A percentile compares a stretch with the other conserved stretches of the same genome.
Conservation (phyloP, 2,797 vertebrate genomes). For the Lutjanus argentimaculatus region DNA sequence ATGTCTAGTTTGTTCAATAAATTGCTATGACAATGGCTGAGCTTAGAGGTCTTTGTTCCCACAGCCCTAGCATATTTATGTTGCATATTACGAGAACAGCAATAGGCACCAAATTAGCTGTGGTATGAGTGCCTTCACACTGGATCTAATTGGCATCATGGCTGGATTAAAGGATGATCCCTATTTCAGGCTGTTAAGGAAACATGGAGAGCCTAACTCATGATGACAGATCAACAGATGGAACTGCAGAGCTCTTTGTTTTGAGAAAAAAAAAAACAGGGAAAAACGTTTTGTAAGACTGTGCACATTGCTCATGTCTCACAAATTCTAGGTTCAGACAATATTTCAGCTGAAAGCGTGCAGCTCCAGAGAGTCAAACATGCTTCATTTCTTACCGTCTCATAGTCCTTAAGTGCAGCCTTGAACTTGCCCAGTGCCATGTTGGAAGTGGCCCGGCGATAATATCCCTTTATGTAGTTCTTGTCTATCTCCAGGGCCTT, state of each 20-base stretch:
- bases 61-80: constrained; percentile 39
- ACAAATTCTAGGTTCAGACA: background rate
- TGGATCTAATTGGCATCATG: constrained; percentile 57
- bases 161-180: constrained; percentile 66
- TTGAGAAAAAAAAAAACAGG: background rate
- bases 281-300: background rate
- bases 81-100: constrained; percentile 30
- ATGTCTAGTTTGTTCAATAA: constrained; percentile 7
- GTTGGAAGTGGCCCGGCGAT: constrained; percentile 94
- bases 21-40: background rate
- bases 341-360: background rate
- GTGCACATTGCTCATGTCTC: background rate
- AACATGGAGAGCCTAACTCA: constrained; percentile 43
- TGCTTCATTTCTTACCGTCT: constrained; percentile 87
- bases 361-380: background rate
- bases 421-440: constrained; percentile 98
- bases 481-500: constrained; percentile 93
- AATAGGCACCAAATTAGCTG: constrained; percentile 46
- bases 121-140: constrained; percentile 36
- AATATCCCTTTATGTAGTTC: constrained; percentile 97
- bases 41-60: constrained; percentile 31
- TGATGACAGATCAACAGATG: constrained; percentile 32
- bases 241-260: constrained; percentile 5
- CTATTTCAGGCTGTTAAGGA: constrained; percentile 22
- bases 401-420: constrained; percentile 95